phyloP scores from a whole-genome alignment of 2,113 vertebrate species.

The Trogon surrucura region DNA sequence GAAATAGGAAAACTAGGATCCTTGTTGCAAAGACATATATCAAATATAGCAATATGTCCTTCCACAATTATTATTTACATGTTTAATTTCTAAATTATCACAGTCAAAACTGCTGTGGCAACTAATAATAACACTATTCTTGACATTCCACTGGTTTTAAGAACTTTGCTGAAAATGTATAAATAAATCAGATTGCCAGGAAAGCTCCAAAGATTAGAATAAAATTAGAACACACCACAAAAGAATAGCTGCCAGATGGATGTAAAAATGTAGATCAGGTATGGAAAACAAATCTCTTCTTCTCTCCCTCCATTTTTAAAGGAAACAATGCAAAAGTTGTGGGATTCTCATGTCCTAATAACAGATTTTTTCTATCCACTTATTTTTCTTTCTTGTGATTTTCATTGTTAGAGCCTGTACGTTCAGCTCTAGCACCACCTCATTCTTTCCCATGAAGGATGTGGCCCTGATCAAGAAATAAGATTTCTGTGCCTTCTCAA shows the following conservation, averaged over 20 bases:
- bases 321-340: not conserved
- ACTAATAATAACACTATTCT: not conserved
- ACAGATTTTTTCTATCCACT: not conserved
- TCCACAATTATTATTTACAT: not conserved
- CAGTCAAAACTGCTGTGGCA: not conserved
- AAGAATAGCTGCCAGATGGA: not conserved
- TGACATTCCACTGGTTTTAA: not conserved
- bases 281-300: not conserved
- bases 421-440: not conserved
- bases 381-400: not conserved
- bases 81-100: not conserved
- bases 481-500: not conserved
- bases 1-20: not conserved
- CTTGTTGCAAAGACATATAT: not conserved
- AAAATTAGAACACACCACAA: not conserved
- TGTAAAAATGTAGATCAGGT: accelerated
- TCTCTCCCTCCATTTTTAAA: not conserved
- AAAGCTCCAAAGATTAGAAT: not conserved
- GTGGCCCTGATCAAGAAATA: not conserved
- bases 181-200: not conserved
- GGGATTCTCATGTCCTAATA: not conserved
- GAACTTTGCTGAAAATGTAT: not conserved
- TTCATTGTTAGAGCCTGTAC: not conserved
- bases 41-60: not conserved
- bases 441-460: not conserved